Conservation (phyloP, 2,888 invertebrate species). For the Sclerodermus sp. region DNA sequence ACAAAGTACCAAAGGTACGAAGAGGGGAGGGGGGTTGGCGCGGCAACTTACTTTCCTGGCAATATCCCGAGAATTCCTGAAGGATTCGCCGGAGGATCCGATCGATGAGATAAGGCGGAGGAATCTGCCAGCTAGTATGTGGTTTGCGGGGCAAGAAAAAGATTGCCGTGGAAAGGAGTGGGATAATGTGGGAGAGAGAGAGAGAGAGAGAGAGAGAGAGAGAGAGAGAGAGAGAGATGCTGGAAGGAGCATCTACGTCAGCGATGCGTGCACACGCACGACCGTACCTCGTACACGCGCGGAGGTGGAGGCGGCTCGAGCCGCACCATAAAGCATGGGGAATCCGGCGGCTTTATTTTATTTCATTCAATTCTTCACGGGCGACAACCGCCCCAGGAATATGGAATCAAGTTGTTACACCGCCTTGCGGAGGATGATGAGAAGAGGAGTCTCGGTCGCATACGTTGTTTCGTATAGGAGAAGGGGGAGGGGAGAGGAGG, state of each 20-base stretch:
- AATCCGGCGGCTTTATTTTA: slow-evolving; percentile 47
- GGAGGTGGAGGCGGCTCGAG: slow-evolving; percentile 6
- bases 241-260: no score
- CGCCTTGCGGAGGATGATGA: slow-evolving; percentile 9
- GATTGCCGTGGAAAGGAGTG: no score
- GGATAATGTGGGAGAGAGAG: no score
- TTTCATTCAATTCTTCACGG: slow-evolving; percentile 52
- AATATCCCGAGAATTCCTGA: no score
- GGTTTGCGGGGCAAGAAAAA: no score
- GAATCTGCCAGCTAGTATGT: no score
- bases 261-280: slow-evolving; percentile 1
- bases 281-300: not conserved
- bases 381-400: slow-evolving; percentile 47
- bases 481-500: slow-evolving; percentile 1
- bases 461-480: not conserved
- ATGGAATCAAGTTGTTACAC: slow-evolving; percentile 50
- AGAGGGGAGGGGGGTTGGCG: no score
- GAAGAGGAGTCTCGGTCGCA: slow-evolving; percentile 3
- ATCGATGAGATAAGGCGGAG: no score
- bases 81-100: no score
- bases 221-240: not conserved
- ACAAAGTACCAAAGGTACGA: no score
- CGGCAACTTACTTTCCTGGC: no score
- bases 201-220: not conserved
- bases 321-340: slow-evolving; percentile 23